A percentile compares a stretch with the other conserved stretches of the same genome.
phyloP scores from a whole-genome alignment of 2,888 invertebrate species.

The Dryocosmus kuriphilus region DNA sequence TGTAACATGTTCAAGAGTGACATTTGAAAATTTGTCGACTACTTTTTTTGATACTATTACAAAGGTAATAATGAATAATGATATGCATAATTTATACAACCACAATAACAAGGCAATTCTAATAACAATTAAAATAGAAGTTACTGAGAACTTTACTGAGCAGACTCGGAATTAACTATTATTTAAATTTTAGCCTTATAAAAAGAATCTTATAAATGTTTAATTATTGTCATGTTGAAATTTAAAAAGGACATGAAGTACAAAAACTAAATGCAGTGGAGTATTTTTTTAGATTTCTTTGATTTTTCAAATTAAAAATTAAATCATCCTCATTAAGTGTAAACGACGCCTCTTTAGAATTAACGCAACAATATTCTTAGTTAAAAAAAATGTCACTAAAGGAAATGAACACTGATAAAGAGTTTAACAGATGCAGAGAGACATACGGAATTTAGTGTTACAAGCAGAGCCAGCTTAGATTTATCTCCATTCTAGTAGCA shows the following conservation, averaged over 20 bases:
- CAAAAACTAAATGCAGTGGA: too few species aligned
- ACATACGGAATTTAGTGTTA: neutral
- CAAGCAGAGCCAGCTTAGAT: neutral
- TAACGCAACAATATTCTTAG: neutral
- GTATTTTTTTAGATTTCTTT: too few species aligned
- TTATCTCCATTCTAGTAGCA: neutral
- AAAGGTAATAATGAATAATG: neutral
- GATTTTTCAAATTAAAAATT: neutral
- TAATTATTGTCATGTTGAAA: neutral
- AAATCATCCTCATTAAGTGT: neutral
- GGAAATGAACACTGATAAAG: neutral
- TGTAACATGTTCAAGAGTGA: neutral
- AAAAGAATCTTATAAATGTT: too few species aligned
- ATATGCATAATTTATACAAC: constrained; percentile 10
- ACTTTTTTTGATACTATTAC: constrained; percentile 2
- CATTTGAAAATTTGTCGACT: neutral
- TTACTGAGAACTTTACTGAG: constrained; percentile 22
- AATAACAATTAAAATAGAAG: neutral
- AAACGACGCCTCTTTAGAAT: neutral
- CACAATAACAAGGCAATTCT: constrained; percentile 1
- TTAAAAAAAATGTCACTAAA: neutral
- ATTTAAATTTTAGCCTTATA: too few species aligned
- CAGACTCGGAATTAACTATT: neutral
- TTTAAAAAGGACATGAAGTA: neutral
- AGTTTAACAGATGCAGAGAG: neutral